Evolutionary conservation across 1,140 invertebrate species (phyloP).

Genomic region (Drosophila tristis): DNA sequence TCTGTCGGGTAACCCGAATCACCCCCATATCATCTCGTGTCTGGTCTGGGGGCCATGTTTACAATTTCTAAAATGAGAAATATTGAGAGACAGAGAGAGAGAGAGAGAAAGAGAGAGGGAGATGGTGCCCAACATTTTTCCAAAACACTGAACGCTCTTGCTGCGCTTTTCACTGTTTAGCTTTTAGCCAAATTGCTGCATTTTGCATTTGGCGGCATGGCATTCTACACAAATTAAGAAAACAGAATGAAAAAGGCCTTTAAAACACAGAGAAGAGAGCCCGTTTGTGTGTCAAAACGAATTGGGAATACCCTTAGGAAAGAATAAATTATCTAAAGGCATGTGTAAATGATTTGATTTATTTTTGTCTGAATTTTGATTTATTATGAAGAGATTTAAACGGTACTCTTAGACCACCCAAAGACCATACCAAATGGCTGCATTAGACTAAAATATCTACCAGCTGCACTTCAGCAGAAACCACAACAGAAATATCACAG

Average conservation of each 20-base stretch:
- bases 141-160: constrained; percentile 43
- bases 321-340: too few species aligned
- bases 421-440: too few species aligned
- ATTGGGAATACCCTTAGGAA: constrained; percentile 16
- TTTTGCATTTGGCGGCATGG: constrained; percentile 37
- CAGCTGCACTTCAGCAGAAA: too few species aligned
- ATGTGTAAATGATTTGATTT: too few species aligned
- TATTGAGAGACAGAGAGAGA: constrained; percentile 37
- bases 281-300: constrained; percentile 1
- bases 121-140: constrained; percentile 34
- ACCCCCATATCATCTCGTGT: constrained; percentile 20
- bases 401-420: too few species aligned
- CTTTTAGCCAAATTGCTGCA: constrained; percentile 77
- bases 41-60: constrained; percentile 64
- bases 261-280: neutral
- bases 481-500: too few species aligned
- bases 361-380: too few species aligned
- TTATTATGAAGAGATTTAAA: too few species aligned
- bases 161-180: constrained; percentile 63
- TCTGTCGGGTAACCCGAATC: neutral
- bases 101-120: too few species aligned
- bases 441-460: too few species aligned
- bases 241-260: constrained; percentile 33
- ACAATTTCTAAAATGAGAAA: constrained; percentile 56
- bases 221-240: constrained; percentile 59